phyloP scores from a whole-genome alignment of 1,140 invertebrate genomes.

The Cheumatopsyche charites region DNA sequence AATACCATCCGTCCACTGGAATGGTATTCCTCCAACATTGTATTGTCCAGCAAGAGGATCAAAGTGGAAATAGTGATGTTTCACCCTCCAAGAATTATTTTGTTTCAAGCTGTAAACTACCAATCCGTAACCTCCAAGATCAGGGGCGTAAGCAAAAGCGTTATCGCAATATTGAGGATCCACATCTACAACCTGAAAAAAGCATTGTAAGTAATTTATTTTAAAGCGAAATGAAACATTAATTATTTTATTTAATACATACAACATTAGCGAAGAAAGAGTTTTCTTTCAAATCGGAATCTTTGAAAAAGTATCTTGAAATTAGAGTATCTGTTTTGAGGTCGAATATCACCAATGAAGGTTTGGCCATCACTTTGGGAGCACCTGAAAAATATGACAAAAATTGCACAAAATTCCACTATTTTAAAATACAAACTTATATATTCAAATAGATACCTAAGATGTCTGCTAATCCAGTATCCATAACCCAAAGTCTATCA shows the following conservation, averaged over 20 bases:
- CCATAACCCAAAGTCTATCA: conserved; percentile 77
- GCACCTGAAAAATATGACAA: conserved; percentile 53
- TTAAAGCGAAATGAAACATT: neutral
- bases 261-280: conserved; percentile 76
- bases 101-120: conserved; percentile 76
- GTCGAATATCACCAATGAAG: conserved; percentile 74
- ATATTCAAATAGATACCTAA: conserved; percentile 62
- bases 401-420: neutral
- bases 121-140: conserved; percentile 73
- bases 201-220: conserved; percentile 1
- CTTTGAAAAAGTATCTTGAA: conserved; percentile 68
- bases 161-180: conserved; percentile 71
- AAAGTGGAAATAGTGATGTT: conserved; percentile 82
- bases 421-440: neutral
- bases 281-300: conserved; percentile 68
- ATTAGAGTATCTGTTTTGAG: conserved; percentile 73
- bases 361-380: conserved; percentile 65
- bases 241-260: conserved; percentile 50
- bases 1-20: conserved; percentile 80
- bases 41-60: conserved; percentile 76
- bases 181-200: conserved; percentile 67
- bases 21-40: conserved; percentile 72
- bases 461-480: conserved; percentile 76
- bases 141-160: conserved; percentile 76
- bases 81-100: conserved; percentile 75